phyloP scores from a whole-genome alignment of 2,797 vertebrate species.

The Tympanoctomys barrerae region DNA sequence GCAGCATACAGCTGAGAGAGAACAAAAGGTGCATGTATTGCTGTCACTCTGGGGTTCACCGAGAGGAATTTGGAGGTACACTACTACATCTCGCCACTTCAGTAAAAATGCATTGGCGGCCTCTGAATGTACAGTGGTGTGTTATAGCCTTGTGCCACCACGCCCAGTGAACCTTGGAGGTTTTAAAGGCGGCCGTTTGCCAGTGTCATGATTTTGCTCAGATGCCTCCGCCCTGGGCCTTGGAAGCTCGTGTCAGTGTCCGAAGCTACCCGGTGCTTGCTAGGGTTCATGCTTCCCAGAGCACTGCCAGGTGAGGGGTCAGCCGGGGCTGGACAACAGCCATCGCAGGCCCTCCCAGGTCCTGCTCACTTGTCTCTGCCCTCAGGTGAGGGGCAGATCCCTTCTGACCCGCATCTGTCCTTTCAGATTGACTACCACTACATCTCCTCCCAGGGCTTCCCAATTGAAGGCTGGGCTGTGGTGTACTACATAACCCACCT shows the following conservation, averaged over 20 bases:
- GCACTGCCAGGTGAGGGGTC: neutral
- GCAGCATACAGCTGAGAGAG: neutral
- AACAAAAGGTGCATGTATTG: fast-evolving
- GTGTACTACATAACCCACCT: conserved; percentile 95
- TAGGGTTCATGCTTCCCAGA: fast-evolving
- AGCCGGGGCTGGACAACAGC: fast-evolving
- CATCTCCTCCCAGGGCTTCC: conserved; percentile 93
- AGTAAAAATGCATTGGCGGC: neutral
- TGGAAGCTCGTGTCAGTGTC: neutral
- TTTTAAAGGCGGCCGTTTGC: neutral
- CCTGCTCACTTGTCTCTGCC: fast-evolving
- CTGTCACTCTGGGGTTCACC: neutral
- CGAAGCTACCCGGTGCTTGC: neutral
- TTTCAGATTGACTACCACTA: conserved; percentile 95
- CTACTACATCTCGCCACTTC: neutral
- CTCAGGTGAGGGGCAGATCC: fast-evolving
- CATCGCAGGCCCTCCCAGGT: fast-evolving
- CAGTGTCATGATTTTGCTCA: neutral
- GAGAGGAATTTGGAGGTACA: fast-evolving
- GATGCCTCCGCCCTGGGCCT: neutral
- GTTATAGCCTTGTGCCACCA: neutral
- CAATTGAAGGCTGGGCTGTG: conserved; percentile 94
- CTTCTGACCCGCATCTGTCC: neutral
- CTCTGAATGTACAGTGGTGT: neutral
- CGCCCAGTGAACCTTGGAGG: neutral